A percentile compares a stretch with the other conserved stretches of the same genome.
phyloP scores from a whole-genome alignment of 2,888 invertebrate species.

The Tetramorium bicarinatum region DNA sequence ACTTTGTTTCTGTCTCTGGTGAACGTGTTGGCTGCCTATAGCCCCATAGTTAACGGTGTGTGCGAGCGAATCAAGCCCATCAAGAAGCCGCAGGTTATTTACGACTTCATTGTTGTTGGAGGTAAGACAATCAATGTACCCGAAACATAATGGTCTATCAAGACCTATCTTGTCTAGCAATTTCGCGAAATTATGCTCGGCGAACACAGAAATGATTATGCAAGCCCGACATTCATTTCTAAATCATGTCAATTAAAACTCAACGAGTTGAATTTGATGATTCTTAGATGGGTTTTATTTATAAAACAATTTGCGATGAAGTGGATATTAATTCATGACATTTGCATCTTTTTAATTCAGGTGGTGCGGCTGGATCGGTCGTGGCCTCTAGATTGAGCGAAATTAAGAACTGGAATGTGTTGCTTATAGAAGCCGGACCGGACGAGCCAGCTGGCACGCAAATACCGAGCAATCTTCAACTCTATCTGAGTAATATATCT shows the following conservation, averaged over 20 bases:
- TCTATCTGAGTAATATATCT: constrained; percentile 76
- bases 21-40: constrained; percentile 69
- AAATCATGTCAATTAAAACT: background rate
- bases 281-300: background rate
- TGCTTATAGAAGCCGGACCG: constrained; percentile 91
- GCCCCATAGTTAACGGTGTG: constrained; percentile 80
- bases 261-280: background rate
- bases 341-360: constrained; percentile 60
- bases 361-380: constrained; percentile 89
- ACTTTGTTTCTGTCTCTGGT: constrained; percentile 74
- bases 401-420: constrained; percentile 89
- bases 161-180: background rate
- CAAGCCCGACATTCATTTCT: background rate
- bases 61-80: constrained; percentile 87
- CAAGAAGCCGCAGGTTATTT: constrained; percentile 85
- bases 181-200: constrained; percentile 1
- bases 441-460: constrained; percentile 89
- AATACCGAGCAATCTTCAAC: constrained; percentile 80
- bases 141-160: background rate
- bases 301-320: background rate
- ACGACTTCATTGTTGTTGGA: constrained; percentile 90
- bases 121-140: constrained; percentile 78
- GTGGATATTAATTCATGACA: background rate
- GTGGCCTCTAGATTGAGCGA: constrained; percentile 89
- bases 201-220: background rate